Evolutionary conservation across 2,113 vertebrate genomes (phyloP), one percentile per base, ranked within the genome.

Genomic region (Maccullochella peelii): DNA sequence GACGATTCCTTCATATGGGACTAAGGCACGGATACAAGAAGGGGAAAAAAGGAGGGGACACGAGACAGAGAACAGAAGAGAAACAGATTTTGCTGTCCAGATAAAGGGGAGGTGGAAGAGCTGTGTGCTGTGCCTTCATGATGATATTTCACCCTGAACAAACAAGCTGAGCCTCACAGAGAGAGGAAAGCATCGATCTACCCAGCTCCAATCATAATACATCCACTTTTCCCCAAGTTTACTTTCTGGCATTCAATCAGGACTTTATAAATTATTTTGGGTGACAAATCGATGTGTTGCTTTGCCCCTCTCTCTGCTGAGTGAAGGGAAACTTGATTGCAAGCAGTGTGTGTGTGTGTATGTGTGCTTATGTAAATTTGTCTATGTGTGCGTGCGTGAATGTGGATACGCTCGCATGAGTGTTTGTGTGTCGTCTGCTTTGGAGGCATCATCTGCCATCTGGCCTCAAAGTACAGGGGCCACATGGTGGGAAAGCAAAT

Each of bases 401-500:
- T 47, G 82, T 50, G 52, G n/a, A 57, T 67, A 30, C 6, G 21
- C 59, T 71, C 1, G 10, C 52, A 40, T 44, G 78, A 65, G 33
- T 86, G 77, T 86, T 79, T 92, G 90, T 92, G 92, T 91, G 90
- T 88, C 2, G 84, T 90, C 86, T 93, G 90, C 90, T 92, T 92
- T 85, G 65, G 83, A 90, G 83, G 91, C 89, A 86, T 93, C 92
- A 89, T 88, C 80, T 91, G 93, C 94, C 94, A 95, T 94, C 92
- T 95, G 94, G 93, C 92, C 92, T 93, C 88, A 87, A 88, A 94
- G 90, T 78, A 88, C 88, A 89, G 83, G 80, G 91, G 92, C 93
- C 89, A 89, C 93, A 93, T 94, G 92, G 93, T 89, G 94, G 66
- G 91, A 85, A 87, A 94, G 93, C 94, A 95, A 95, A 95, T 94